phyloP scores from a whole-genome alignment of 2,797 vertebrate species.

The Orestias chungarensis region DNA sequence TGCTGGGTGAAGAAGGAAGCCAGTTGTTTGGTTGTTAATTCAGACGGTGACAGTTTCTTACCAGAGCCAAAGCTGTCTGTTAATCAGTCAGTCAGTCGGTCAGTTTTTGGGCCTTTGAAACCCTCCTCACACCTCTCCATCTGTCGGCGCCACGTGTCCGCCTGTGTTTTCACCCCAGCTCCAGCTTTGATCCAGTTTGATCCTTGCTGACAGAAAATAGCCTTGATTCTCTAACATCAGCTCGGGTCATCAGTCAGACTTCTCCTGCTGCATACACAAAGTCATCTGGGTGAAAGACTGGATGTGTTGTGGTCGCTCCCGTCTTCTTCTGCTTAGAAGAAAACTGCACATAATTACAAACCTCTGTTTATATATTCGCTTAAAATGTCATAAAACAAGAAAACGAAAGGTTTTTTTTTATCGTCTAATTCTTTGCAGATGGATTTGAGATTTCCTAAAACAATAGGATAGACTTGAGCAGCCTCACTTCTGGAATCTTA shows the following conservation, averaged over 20 bases:
- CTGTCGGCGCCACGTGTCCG: constrained; percentile 48
- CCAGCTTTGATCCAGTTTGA: constrained; percentile 44
- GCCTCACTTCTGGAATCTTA: background rate
- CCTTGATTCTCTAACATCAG: constrained; percentile 9
- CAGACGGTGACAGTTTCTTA: constrained; percentile 71
- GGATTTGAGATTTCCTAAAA: background rate
- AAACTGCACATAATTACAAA: background rate
- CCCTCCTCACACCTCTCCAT: constrained; percentile 57
- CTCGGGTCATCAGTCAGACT: constrained; percentile 25
- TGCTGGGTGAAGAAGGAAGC: constrained; percentile 67
- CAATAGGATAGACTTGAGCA: background rate
- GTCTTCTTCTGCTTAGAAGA: constrained; percentile 11
- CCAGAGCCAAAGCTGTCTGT: constrained; percentile 39
- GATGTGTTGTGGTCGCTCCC: constrained; percentile 20
- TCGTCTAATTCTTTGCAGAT: background rate
- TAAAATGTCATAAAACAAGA: constrained; percentile 4
- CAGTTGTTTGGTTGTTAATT: constrained; percentile 75
- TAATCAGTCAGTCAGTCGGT: constrained; percentile 20
- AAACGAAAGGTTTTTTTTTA: background rate
- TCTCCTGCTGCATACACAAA: constrained; percentile 35
- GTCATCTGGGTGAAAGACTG: constrained; percentile 51
- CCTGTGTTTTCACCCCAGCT: constrained; percentile 30
- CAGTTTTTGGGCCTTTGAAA: constrained; percentile 21
- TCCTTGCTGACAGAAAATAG: constrained; percentile 29
- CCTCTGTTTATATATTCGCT: constrained; percentile 10